These are phyloP conservation scores for Philhelius pedissequus DNA, from an alignment of 2,888 invertebrate genomes.

Conservation along the genomic window DNA sequence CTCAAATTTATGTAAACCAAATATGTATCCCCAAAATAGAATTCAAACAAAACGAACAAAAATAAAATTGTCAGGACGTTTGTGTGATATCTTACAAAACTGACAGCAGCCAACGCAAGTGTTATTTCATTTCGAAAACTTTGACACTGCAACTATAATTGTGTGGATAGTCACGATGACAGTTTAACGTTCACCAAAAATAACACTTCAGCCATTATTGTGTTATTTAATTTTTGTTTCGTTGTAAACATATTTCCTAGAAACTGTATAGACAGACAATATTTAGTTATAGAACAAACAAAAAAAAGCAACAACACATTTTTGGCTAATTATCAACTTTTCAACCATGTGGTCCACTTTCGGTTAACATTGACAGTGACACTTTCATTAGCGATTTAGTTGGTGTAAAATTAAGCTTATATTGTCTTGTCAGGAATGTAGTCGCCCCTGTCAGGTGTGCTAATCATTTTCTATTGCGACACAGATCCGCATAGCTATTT, in stretches of 20 bases:
- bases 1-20: neutral
- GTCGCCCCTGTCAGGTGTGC: slow-evolving; percentile 48
- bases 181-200: slow-evolving; percentile 7
- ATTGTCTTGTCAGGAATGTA: slow-evolving; percentile 24
- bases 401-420: slow-evolving; percentile 46
- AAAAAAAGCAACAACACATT: neutral
- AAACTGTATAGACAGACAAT: neutral
- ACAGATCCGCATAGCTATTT: slow-evolving; percentile 20
- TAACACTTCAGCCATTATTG: neutral
- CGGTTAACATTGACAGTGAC: slow-evolving; percentile 60
- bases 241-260: neutral
- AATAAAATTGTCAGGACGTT: neutral
- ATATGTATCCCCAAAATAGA: neutral
- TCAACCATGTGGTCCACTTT: slow-evolving; percentile 48
- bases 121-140: slow-evolving; percentile 5
- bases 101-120: slow-evolving; percentile 10
- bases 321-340: slow-evolving; percentile 50
- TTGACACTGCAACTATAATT: slow-evolving; percentile 21
- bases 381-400: slow-evolving; percentile 23
- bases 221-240: neutral
- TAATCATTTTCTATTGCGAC: slow-evolving; percentile 21
- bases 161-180: slow-evolving; percentile 38
- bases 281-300: neutral
- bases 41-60: neutral
- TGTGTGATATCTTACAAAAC: neutral